Evolutionary conservation across 1,140 invertebrate genomes (phyloP).

Genomic region (Psix sp.): DNA sequence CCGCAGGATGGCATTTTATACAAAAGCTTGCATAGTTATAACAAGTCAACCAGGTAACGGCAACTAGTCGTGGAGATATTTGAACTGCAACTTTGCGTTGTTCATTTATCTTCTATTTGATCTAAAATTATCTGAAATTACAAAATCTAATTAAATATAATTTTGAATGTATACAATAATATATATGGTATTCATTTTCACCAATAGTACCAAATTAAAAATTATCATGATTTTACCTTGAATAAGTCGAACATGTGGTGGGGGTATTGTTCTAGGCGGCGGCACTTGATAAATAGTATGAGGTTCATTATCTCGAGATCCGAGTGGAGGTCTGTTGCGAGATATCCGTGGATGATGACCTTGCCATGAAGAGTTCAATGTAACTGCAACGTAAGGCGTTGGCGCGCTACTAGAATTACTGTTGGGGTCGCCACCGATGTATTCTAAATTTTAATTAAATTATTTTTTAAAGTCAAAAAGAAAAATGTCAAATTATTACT

Average conservation of each 20-base stretch:
- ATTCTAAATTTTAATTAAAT: conserved; percentile 65
- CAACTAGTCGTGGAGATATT: no score
- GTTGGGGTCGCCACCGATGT: conserved; percentile 59
- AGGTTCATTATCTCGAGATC: conserved; percentile 63
- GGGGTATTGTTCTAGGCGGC: conserved; percentile 71
- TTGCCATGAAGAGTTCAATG: conserved; percentile 66
- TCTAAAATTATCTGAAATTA: conserved; percentile 31
- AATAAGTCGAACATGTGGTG: conserved; percentile 71
- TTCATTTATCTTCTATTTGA: conserved; percentile 24
- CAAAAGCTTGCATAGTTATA: no score
- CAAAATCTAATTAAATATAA: neutral
- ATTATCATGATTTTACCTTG: conserved; percentile 63
- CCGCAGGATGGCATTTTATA: conserved; percentile 10
- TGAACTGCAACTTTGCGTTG: no score
- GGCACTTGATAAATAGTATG: conserved; percentile 62
- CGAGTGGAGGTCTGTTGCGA: conserved; percentile 68
- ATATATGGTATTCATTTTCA: no score
- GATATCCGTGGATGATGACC: conserved; percentile 65
- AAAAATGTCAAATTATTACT: no score
- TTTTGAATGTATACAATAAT: no score
- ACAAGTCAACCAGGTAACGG: no score
- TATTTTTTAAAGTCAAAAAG: no score
- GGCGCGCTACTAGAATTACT: conserved; percentile 59
- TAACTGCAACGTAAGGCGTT: conserved; percentile 40
- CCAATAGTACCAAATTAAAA: conserved; percentile 2